These are phyloP conservation scores for Cebus imitator DNA, from an alignment of 2,113 vertebrate genomes.

Conservation along the genomic window DNA sequence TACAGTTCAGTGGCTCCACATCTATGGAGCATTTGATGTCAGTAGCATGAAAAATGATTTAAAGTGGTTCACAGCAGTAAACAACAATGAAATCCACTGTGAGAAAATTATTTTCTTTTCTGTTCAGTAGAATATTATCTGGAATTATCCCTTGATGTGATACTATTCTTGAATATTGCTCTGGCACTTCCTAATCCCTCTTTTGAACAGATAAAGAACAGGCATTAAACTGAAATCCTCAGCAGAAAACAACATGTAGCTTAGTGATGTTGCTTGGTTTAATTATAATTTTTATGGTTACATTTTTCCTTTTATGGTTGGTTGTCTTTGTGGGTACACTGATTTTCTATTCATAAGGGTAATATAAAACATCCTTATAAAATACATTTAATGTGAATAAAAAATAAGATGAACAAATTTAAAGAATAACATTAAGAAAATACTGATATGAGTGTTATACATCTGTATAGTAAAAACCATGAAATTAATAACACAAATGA, in stretches of 20 bases:
- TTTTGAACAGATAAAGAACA: background rate
- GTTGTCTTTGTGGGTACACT: background rate
- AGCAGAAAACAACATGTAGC: background rate
- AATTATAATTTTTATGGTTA: background rate
- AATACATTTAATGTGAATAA: background rate
- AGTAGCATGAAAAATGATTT: background rate
- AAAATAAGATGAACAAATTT: background rate
- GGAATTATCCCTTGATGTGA: background rate
- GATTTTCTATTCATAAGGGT: background rate
- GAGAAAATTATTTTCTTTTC: background rate
- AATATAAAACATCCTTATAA: constrained; percentile 12
- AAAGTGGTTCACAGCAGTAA: background rate
- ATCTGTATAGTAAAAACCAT: background rate
- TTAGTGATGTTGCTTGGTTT: background rate
- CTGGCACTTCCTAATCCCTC: background rate
- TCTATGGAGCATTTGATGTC: background rate
- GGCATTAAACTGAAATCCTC: background rate
- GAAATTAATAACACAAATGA: background rate
- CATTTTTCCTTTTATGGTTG: background rate
- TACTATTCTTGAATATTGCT: background rate
- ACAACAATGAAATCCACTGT: background rate
- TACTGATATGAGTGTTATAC: background rate
- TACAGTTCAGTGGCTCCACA: background rate
- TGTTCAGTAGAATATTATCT: background rate
- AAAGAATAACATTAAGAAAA: constrained; percentile 33